phyloP scores from a whole-genome alignment of 2,113 vertebrate species.

The Marmota monax region DNA sequence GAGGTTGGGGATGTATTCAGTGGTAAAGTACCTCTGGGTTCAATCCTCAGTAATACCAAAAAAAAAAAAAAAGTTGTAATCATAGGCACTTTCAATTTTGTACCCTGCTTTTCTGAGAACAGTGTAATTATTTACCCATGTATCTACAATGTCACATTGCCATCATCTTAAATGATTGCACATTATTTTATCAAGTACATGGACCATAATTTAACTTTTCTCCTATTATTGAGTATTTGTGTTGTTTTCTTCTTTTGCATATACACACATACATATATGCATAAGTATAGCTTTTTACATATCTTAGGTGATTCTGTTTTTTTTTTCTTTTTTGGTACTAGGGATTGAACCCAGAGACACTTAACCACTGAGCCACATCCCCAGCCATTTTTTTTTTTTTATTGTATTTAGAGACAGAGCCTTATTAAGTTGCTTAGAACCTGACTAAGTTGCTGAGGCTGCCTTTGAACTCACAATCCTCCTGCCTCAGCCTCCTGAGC shows the following conservation, averaged over 20 bases:
- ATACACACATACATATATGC: neutral
- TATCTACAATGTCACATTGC: neutral
- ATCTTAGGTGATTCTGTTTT: neutral
- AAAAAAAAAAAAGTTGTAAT: neutral
- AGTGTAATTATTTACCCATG: neutral
- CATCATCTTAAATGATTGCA: conserved; percentile 5
- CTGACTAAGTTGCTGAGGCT: no score
- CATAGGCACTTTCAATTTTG: neutral
- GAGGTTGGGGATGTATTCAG: neutral
- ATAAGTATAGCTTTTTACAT: neutral
- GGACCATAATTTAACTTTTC: neutral
- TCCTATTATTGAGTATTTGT: conserved; percentile 23
- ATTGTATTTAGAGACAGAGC: no score
- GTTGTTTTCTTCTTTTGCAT: conserved; percentile 44
- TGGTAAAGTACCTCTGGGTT: neutral
- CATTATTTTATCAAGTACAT: neutral
- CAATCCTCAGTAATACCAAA: neutral
- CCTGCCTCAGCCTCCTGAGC: no score
- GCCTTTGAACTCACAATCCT: no score
- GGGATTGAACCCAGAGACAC: no score
- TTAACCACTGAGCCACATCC: no score
- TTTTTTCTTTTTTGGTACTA: neutral
- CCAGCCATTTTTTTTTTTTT: no score
- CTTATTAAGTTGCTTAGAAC: no score
- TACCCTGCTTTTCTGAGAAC: conserved; percentile 40